Evolutionary conservation across 2,113 vertebrate genomes (phyloP).

Genomic region (Gymnogyps californianus): DNA sequence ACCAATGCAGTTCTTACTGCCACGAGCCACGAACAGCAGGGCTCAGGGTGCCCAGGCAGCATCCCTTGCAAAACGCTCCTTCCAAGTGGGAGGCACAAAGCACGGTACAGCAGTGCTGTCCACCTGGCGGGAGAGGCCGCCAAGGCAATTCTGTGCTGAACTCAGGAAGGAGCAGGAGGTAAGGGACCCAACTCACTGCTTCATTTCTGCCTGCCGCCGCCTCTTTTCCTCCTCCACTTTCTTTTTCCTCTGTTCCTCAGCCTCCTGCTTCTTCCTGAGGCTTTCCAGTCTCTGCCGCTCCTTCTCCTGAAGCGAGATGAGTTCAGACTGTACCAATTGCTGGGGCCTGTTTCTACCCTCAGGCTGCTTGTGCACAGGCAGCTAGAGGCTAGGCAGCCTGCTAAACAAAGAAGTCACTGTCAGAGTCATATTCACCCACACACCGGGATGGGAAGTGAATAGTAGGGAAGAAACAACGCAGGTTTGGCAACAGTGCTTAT

Average conservation of each 20-base stretch:
- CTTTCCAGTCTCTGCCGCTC: conserved; percentile 87
- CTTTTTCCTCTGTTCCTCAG: conserved; percentile 85
- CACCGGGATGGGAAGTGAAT: not conserved
- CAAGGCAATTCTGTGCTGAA: not conserved
- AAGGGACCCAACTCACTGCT: conserved; percentile 74
- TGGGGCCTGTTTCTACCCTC: not conserved
- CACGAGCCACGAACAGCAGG: not conserved
- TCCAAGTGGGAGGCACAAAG: not conserved
- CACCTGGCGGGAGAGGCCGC: not conserved
- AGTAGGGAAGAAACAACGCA: not conserved
- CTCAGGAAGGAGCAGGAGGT: not conserved
- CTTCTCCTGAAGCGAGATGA: conserved; percentile 76
- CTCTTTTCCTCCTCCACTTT: conserved; percentile 92
- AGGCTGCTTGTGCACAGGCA: not conserved
- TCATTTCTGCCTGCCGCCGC: conserved; percentile 85
- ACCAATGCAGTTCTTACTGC: not conserved
- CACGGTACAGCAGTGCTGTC: not conserved
- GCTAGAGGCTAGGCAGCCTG: not conserved
- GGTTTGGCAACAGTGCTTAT: not conserved
- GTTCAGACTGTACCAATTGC: not conserved
- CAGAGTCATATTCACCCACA: not conserved
- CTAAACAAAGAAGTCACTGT: not conserved
- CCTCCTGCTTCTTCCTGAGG: conserved; percentile 89
- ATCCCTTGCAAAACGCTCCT: accelerated
- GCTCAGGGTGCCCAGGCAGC: not conserved